phyloP scores from a whole-genome alignment of 2,888 invertebrate genomes.

The Nasonia oneida region DNA sequence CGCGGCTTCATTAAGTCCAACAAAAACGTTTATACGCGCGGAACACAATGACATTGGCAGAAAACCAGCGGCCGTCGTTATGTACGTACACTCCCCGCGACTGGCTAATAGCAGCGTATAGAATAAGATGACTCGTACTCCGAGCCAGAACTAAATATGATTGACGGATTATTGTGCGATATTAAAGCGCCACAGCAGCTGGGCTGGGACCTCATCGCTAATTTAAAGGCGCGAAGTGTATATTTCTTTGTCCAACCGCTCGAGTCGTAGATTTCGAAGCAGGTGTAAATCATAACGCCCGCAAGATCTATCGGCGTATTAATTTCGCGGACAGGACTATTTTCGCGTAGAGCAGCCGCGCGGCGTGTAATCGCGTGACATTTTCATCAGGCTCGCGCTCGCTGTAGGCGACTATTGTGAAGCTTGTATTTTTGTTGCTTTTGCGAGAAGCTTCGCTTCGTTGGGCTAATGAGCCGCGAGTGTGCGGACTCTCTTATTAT shows the following conservation, averaged over 20 bases:
- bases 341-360: not conserved
- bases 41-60: conserved; percentile 58
- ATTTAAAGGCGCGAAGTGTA: conserved; percentile 28
- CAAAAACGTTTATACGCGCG: conserved; percentile 36
- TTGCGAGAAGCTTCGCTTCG: not conserved
- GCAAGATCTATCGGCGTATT: conserved; percentile 43
- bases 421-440: not conserved
- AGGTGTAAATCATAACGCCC: conserved; percentile 39
- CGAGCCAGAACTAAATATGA: conserved; percentile 50
- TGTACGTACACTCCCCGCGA: not conserved
- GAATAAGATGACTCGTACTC: not conserved
- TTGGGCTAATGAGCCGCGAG: not conserved
- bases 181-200: conserved; percentile 26
- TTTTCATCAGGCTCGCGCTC: conserved; percentile 26
- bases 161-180: conserved; percentile 60
- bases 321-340: conserved; percentile 41
- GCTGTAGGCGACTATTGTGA: not conserved
- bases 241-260: conserved; percentile 45
- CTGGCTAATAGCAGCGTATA: conserved; percentile 4
- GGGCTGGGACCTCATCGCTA: not conserved
- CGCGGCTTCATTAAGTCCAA: conserved; percentile 43
- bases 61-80: conserved; percentile 43
- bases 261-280: not conserved
- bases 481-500: not conserved
- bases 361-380: not conserved